Evolutionary conservation across 2,113 vertebrate species (phyloP), one percentile per base, ranked within the genome.

Genomic region (Agelaius phoeniceus): DNA sequence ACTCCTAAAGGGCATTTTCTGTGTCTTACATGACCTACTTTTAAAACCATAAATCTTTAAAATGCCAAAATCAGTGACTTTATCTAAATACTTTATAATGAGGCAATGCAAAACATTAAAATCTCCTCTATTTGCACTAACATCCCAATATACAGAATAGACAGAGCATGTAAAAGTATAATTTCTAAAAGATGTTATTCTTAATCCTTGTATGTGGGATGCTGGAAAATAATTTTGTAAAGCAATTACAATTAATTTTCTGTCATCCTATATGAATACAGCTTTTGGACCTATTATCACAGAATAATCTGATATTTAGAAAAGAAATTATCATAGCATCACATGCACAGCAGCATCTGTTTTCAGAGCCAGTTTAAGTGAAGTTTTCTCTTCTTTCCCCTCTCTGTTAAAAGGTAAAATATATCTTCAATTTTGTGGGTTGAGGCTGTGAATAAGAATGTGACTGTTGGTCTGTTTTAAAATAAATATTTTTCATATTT

Each of bases 11-110:
- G 68, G 52, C 54, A 86, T 85, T 90, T 84, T 92, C 48, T 91
- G 44, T 68, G 69, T 57, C 51, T 78, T 86, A 57, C 13, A 72
- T 94, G 89, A 93, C 92, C 90, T 90, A 93, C 71, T 94, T 94
- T 91, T 77, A 59, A 85, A 95, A 74, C 57, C 61, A 67, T 61
- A 73, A 51, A 28, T 37, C 35, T 83, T 86, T 77, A 78, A 73
- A 87, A 63, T 72, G 61, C 87, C 73, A 77, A 65, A 90, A 86
- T 66, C 39, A 63, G 18, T 58, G 89, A 43, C 58, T 75, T 88
- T 78, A 54, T 93, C 51, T 69, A 72, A 83, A 19, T 48, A 59
- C n/a, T 75, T 96, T 89, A 49, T 54, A 43, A 33, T 49, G 44
- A 83, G 23, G 19, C 39, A 86, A n/a, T 15, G 15, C 10, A 79